Percentiles rank a stretch among this genome's conserved stretches.
Evolutionary conservation across 2,888 invertebrate genomes (phyloP).

Genomic region (Patella pellucida): DNA sequence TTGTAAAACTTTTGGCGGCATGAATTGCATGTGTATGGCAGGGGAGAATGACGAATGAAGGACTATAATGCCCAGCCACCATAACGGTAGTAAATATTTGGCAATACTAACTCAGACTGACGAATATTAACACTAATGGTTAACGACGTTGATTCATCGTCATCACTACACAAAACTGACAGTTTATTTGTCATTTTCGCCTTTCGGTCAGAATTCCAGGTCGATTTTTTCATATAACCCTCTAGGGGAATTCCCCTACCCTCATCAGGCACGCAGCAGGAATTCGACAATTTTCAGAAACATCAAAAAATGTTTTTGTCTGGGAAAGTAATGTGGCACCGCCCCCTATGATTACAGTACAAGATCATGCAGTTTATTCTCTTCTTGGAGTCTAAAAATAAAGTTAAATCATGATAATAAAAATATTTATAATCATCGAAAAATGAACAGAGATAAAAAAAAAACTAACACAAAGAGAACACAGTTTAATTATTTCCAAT

Average conservation of each 20-base stretch:
- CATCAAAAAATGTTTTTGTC: slow-evolving; percentile 1
- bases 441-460: no score
- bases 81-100: slow-evolving; percentile 8
- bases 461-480: no score
- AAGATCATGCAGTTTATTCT: not conserved
- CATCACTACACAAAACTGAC: not conserved
- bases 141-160: not conserved
- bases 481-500: no score
- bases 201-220: not conserved
- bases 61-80: not conserved
- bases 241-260: not conserved
- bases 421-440: no score
- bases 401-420: no score
- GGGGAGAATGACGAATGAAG: not conserved
- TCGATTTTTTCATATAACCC: slow-evolving; percentile 3
- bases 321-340: slow-evolving; percentile 3
- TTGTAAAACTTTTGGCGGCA: not conserved
- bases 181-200: slow-evolving; percentile 11
- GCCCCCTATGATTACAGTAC: not conserved
- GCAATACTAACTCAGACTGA: not conserved
- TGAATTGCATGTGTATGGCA: not conserved
- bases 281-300: slow-evolving; percentile 1
- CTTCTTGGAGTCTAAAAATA: no score
- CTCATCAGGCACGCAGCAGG: slow-evolving; percentile 2
- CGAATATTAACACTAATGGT: not conserved